Percentiles rank a stretch among this genome's conserved stretches.
Evolutionary conservation across 2,888 invertebrate species (phyloP).

Genomic region (Diplazon laetatorius): DNA sequence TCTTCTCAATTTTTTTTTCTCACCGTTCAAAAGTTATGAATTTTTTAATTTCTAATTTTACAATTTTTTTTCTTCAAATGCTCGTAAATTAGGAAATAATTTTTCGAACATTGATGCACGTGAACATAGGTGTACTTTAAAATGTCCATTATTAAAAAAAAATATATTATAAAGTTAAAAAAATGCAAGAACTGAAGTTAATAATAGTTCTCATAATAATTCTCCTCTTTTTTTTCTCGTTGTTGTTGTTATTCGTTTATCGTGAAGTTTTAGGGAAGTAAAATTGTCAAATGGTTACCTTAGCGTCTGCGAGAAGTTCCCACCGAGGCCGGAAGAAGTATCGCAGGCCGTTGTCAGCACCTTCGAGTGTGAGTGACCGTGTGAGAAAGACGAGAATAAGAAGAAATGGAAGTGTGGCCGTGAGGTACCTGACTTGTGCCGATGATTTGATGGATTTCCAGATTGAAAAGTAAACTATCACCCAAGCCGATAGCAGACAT

Average conservation of each 20-base stretch:
- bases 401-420: constrained; percentile 95
- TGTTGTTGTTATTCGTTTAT: background rate
- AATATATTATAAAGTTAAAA: no score
- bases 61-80: no score
- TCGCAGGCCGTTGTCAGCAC: constrained; percentile 92
- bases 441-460: constrained; percentile 99
- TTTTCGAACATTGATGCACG: no score
- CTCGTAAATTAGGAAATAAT: no score
- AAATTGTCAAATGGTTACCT: constrained; percentile 83
- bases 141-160: no score
- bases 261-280: background rate
- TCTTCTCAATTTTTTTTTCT: no score
- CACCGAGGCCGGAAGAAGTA: constrained; percentile 95
- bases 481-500: constrained; percentile 95
- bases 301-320: constrained; percentile 91
- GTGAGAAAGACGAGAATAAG: constrained; percentile 93
- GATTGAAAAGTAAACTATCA: constrained; percentile 96
- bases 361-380: constrained; percentile 94
- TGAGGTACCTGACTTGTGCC: constrained; percentile 94
- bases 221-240: no score
- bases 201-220: no score
- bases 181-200: no score
- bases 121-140: no score
- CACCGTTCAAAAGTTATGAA: no score
- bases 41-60: no score